phyloP scores from a whole-genome alignment of 2,113 vertebrate genomes.

The Esox niger region DNA sequence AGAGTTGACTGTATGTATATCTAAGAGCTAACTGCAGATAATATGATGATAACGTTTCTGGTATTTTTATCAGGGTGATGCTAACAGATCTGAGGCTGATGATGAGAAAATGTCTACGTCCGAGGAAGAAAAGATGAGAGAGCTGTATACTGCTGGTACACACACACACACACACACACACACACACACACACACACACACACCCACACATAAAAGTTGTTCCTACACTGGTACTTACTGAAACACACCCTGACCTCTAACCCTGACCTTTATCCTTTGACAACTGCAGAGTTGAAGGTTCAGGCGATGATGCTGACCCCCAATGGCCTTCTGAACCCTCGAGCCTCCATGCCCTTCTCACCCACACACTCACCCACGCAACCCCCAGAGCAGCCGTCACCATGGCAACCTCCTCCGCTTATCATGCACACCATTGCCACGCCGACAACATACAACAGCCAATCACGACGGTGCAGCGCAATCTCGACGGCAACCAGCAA shows the following conservation, averaged over 20 bases:
- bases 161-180: constrained; percentile 1
- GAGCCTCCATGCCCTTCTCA: constrained; percentile 76
- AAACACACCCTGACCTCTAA: background rate
- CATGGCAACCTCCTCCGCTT: constrained; percentile 67
- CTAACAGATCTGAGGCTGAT: constrained; percentile 88
- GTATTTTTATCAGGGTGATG: constrained; percentile 82
- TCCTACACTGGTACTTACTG: too few relatives aligned
- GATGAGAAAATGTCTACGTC: constrained; percentile 85
- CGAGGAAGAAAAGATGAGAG: constrained; percentile 87
- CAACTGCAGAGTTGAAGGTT: constrained; percentile 84
- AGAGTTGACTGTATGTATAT: too few relatives aligned
- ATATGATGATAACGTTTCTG: background rate
- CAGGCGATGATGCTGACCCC: constrained; percentile 85
- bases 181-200: background rate
- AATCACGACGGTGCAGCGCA: constrained; percentile 80
- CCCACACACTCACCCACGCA: constrained; percentile 6
- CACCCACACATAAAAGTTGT: background rate
- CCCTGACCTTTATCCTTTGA: background rate
- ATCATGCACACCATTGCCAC: constrained; percentile 88
- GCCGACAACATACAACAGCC: constrained; percentile 80
- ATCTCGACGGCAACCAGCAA: constrained; percentile 74
- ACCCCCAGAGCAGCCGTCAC: too few relatives aligned
- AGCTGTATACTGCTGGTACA: constrained; percentile 78
- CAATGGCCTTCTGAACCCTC: constrained; percentile 89
- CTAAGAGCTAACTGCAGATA: too few relatives aligned